Conservation (phyloP, 2,113 vertebrate genomes). For the Cebidichthys violaceus region DNA sequence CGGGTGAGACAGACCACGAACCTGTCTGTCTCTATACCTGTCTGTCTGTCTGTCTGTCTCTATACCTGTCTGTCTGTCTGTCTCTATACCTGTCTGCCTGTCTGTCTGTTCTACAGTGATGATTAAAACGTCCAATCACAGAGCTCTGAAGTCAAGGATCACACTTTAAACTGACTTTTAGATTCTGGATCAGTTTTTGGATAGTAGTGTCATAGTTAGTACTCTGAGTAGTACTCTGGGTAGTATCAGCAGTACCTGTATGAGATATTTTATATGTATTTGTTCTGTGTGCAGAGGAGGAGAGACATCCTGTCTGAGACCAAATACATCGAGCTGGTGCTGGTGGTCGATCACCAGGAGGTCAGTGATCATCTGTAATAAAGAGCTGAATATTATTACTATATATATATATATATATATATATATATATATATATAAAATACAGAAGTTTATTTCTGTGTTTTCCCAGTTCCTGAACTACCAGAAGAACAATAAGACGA, state of each 20-base stretch:
- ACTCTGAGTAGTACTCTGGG: background rate
- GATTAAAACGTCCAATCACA: background rate
- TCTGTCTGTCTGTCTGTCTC: no score
- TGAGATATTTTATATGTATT: background rate
- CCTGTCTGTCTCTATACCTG: no score
- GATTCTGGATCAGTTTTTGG: no score
- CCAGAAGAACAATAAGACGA: conserved; percentile 79
- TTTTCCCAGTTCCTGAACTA: conserved; percentile 83
- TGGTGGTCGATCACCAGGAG: conserved; percentile 91
- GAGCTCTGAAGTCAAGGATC: background rate
- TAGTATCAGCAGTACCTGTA: background rate
- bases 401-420: no score
- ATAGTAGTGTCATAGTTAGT: no score
- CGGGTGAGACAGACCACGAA: conserved; percentile 55
- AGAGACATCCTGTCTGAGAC: conserved; percentile 86
- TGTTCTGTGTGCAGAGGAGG: conserved; percentile 72
- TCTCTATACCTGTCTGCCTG: no score
- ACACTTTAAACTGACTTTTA: no score
- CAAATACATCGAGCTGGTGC: conserved; percentile 91
- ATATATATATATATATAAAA: no score
- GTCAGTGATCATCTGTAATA: conserved; percentile 71
- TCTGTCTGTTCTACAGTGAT: no score
- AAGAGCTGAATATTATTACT: no score
- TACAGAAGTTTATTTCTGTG: background rate
- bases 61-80: no score